These are phyloP conservation scores for Cynodonichthys magdalenae DNA, from an alignment of 2,797 vertebrate species.

Conservation along the genomic window DNA sequence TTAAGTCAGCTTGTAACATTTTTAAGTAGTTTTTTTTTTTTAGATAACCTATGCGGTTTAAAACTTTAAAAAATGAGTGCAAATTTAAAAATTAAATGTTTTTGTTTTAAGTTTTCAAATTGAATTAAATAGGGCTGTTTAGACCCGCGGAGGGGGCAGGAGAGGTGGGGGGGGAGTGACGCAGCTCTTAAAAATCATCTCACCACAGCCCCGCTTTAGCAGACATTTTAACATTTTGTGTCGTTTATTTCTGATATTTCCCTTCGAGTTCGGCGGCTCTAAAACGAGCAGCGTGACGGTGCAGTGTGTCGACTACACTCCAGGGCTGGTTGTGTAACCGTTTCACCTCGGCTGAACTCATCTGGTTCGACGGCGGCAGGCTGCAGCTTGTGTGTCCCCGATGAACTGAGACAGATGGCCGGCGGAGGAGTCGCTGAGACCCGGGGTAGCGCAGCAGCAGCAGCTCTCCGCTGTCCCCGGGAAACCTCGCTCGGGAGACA, in stretches of 20 bases:
- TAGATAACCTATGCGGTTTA: neutral
- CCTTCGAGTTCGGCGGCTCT: slow-evolving; percentile 34
- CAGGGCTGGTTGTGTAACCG: slow-evolving; percentile 73
- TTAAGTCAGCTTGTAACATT: neutral
- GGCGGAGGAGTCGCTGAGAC: slow-evolving; percentile 27
- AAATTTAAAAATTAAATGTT: too few relatives aligned
- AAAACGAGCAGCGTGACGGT: slow-evolving; percentile 38
- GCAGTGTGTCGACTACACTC: slow-evolving; percentile 23
- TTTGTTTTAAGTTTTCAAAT: slow-evolving; percentile 2
- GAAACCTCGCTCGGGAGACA: too few relatives aligned
- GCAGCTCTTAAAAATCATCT: slow-evolving; percentile 54
- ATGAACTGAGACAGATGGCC: slow-evolving; percentile 62
- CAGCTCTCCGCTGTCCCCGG: too few relatives aligned
- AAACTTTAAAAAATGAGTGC: neutral
- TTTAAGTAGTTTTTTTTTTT: neutral
- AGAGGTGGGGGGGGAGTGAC: slow-evolving; percentile 20
- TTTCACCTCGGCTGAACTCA: slow-evolving; percentile 85
- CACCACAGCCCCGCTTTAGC: slow-evolving; percentile 29
- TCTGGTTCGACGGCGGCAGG: slow-evolving; percentile 64
- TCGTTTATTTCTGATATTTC: slow-evolving; percentile 13
- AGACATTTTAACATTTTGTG: slow-evolving; percentile 41
- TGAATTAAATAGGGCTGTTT: slow-evolving; percentile 50
- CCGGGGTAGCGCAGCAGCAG: neutral
- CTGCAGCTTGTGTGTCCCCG: slow-evolving; percentile 62
- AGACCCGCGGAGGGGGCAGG: slow-evolving; percentile 45